Percentiles rank a stretch among this genome's conserved stretches.
Evolutionary conservation across 2,797 vertebrate species (phyloP).

Genomic region (Euphonia xanthogaster): DNA sequence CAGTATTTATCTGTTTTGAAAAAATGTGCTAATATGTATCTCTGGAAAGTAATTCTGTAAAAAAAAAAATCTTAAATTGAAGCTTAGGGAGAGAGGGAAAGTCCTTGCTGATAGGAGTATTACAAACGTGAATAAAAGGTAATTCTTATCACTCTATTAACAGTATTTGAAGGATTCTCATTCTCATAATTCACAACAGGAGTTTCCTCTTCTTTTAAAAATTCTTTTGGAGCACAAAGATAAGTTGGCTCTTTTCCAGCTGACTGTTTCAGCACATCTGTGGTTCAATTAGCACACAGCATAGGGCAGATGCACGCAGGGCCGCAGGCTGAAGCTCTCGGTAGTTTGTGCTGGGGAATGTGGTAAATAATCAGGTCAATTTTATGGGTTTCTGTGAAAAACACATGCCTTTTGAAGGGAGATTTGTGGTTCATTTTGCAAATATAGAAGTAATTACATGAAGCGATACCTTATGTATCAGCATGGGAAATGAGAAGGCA

Average conservation of each 20-base stretch:
- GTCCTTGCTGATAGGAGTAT: conserved; percentile 11
- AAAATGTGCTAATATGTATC: conserved; percentile 51
- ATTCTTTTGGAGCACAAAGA: conserved; percentile 29
- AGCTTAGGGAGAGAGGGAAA: not conserved
- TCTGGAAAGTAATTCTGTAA: conserved; percentile 33
- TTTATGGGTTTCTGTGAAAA: not conserved
- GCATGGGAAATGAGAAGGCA: conserved; percentile 43
- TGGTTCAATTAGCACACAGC: not conserved
- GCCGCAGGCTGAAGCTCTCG: not conserved
- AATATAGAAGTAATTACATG: not conserved
- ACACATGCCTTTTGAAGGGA: not conserved
- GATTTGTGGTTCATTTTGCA: not conserved
- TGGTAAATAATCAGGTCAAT: not conserved
- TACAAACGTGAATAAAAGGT: conserved; percentile 41
- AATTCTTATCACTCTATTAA: conserved; percentile 28
- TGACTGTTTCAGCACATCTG: not conserved
- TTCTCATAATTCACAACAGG: conserved; percentile 31
- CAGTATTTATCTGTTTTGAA: conserved; percentile 61
- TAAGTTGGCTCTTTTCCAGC: conserved; percentile 29
- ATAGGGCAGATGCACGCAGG: not conserved
- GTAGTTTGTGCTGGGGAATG: not conserved
- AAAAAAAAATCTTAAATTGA: conserved; percentile 34
- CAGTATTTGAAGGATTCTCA: not conserved
- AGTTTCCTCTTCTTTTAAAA: conserved; percentile 38
- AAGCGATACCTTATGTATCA: conserved; percentile 37